A percentile compares a stretch with the other conserved stretches of the same genome.
Conservation (phyloP, 2,888 invertebrate genomes). For the Vannuccia rotundouncinata region DNA sequence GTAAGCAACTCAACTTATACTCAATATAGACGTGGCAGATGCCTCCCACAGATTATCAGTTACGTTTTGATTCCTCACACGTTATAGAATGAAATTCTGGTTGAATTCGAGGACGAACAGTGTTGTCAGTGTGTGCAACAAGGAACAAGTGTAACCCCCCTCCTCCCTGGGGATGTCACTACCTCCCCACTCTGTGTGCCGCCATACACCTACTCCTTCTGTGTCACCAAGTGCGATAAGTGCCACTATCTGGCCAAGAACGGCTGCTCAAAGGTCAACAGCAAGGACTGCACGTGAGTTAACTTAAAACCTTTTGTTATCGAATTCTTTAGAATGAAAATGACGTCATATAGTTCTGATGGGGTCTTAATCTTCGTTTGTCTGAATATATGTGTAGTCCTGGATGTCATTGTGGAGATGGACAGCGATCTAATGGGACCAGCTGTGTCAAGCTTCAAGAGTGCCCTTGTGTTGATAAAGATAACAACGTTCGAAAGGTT, state of each 20-base stretch:
- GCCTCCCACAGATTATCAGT: neutral
- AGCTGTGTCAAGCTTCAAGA: neutral
- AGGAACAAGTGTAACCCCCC: neutral
- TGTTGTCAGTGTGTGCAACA: neutral
- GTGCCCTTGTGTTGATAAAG: constrained; percentile 25
- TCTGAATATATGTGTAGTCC: constrained; percentile 22
- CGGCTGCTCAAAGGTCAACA: constrained; percentile 10
- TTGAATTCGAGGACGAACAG: constrained; percentile 14
- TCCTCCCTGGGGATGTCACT: neutral
- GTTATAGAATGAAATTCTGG: neutral
- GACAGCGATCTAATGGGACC: constrained; percentile 14
- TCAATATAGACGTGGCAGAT: neutral
- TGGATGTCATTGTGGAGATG: constrained; percentile 12
- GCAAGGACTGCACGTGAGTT: neutral
- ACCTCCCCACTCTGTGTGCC: constrained; percentile 5
- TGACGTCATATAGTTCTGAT: no score
- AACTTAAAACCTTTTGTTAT: no score
- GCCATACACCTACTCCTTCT: constrained; percentile 1
- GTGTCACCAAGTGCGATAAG: constrained; percentile 10
- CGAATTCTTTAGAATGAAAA: no score
- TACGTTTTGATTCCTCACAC: neutral
- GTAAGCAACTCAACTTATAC: neutral
- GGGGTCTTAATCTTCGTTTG: no score
- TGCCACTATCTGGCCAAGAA: constrained; percentile 16
- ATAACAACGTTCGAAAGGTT: constrained; percentile 18